phyloP scores from a whole-genome alignment of 2,113 vertebrate species.

The Pachypanchax playfairii region DNA sequence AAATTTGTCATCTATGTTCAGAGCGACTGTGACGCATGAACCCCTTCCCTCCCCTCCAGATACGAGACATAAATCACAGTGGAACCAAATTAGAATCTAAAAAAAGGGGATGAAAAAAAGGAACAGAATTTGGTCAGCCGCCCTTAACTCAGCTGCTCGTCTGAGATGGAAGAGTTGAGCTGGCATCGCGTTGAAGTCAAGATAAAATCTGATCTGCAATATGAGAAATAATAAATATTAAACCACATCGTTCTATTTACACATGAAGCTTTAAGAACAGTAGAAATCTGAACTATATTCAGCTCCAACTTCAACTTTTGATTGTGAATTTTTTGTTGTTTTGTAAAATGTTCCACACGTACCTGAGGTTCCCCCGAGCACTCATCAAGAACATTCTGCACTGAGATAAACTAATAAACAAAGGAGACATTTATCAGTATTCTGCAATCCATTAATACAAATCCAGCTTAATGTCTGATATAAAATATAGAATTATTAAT shows the following conservation, averaged over 20 bases:
- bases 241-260: too few relatives aligned
- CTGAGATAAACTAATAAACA: too few relatives aligned
- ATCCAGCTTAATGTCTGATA: too few relatives aligned
- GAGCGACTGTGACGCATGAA: slow-evolving; percentile 60
- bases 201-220: slow-evolving; percentile 20
- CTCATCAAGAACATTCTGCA: too few relatives aligned
- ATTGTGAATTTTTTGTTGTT: too few relatives aligned
- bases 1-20: slow-evolving; percentile 66
- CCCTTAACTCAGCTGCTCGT: slow-evolving; percentile 58
- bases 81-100: slow-evolving; percentile 74
- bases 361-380: too few relatives aligned
- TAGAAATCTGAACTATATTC: neutral
- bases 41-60: slow-evolving; percentile 52
- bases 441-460: neutral
- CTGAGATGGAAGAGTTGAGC: slow-evolving; percentile 56
- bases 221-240: slow-evolving; percentile 1
- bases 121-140: slow-evolving; percentile 64
- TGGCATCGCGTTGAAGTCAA: slow-evolving; percentile 30
- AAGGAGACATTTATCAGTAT: too few relatives aligned
- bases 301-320: neutral
- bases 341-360: too few relatives aligned
- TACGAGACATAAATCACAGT: slow-evolving; percentile 73
- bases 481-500: neutral
- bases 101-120: too few relatives aligned
- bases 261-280: neutral